These are phyloP conservation scores for Drosophila ambigua DNA, from an alignment of 1,140 invertebrate genomes.

Conservation along the genomic window DNA sequence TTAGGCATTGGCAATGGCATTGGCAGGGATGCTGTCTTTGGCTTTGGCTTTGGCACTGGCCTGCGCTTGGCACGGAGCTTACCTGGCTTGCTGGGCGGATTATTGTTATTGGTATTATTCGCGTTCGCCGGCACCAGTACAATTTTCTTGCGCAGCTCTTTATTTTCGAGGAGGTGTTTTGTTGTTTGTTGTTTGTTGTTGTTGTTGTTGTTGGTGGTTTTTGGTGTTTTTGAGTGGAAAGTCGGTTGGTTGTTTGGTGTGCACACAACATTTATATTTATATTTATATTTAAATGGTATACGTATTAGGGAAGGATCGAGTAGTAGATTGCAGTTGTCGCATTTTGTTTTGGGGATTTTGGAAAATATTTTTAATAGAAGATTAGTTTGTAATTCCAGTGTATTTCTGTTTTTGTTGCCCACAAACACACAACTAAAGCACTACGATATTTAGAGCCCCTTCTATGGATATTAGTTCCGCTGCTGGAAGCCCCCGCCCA, in stretches of 20 bases:
- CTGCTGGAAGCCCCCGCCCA: slow-evolving; percentile 4
- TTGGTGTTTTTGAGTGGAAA: slow-evolving; percentile 34
- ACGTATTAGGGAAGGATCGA: slow-evolving; percentile 26
- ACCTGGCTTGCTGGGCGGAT: slow-evolving; percentile 80
- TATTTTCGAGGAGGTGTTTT: slow-evolving; percentile 13
- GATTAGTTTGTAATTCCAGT: slow-evolving; percentile 60
- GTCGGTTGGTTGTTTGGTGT: slow-evolving; percentile 32
- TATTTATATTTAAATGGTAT: slow-evolving; percentile 24
- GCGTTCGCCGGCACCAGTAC: slow-evolving; percentile 77
- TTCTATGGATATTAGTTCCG: not conserved
- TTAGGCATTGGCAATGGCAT: slow-evolving; percentile 24
- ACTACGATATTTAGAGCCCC: slow-evolving; percentile 59
- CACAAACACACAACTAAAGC: slow-evolving; percentile 52
- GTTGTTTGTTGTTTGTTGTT: slow-evolving; percentile 9
- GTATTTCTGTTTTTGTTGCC: slow-evolving; percentile 31
- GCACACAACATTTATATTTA: slow-evolving; percentile 12
- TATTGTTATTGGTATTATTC: slow-evolving; percentile 79
- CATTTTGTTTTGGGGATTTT: slow-evolving; percentile 36
- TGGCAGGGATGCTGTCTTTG: slow-evolving; percentile 15
- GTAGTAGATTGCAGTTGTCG: slow-evolving; percentile 61
- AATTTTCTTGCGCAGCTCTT: slow-evolving; percentile 82
- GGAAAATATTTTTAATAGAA: slow-evolving; percentile 72
- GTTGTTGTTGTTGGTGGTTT: slow-evolving; percentile 20
- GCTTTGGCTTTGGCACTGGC: slow-evolving; percentile 6
- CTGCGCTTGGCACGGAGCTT: slow-evolving; percentile 68